Conservation (phyloP, 2,888 invertebrate genomes). For the Steinernema scapterisci region DNA sequence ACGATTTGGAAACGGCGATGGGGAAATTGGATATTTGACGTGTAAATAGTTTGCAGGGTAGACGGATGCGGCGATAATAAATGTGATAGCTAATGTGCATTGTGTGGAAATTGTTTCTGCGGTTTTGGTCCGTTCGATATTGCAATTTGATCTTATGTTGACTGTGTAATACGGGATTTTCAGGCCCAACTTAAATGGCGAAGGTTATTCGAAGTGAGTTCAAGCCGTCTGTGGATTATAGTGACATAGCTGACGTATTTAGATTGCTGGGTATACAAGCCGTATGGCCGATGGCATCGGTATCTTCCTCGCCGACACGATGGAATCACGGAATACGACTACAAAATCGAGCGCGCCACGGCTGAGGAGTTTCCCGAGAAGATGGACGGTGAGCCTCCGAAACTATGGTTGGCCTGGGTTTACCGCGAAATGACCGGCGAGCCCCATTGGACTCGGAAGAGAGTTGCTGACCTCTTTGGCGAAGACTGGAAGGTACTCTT, state of each 20-base stretch:
- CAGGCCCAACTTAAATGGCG: slow-evolving; percentile 50
- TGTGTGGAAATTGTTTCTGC: neutral
- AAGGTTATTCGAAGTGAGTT: slow-evolving; percentile 64
- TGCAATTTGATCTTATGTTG: neutral
- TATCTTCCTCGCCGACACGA: slow-evolving; percentile 63
- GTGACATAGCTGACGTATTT: neutral
- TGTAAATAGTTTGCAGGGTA: neutral
- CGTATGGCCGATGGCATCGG: slow-evolving; percentile 59
- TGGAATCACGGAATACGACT: slow-evolving; percentile 55
- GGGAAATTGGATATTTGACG: neutral
- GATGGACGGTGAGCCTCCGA: slow-evolving; percentile 58
- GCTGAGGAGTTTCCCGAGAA: slow-evolving; percentile 55
- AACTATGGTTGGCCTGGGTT: slow-evolving; percentile 66
- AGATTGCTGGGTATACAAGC: slow-evolving; percentile 63
- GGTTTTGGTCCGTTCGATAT: neutral
- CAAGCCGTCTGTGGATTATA: too few species aligned
- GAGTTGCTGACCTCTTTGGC: slow-evolving; percentile 59
- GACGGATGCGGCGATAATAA: neutral
- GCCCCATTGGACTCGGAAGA: slow-evolving; percentile 54
- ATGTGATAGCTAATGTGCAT: neutral
- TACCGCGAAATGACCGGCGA: slow-evolving; percentile 52
- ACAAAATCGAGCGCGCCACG: slow-evolving; percentile 48
- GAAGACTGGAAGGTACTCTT: slow-evolving; percentile 47
- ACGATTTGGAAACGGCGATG: neutral
- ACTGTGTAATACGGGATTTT: neutral